A percentile compares a stretch with the other conserved stretches of the same genome.
Conservation (phyloP, 2,797 vertebrate species). For the Eupleurogrammus muticus region DNA sequence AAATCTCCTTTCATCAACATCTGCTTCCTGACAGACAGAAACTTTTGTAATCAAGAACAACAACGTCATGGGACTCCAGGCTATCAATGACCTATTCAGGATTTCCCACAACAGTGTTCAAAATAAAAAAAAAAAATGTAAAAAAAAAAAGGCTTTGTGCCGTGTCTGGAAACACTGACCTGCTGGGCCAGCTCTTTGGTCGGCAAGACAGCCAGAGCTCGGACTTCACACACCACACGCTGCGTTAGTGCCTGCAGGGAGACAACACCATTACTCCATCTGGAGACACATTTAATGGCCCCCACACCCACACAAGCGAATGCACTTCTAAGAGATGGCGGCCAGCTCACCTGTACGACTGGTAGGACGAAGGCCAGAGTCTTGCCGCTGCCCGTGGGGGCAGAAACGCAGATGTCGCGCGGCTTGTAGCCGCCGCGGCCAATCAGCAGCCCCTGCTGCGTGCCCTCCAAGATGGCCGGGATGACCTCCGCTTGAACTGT, state of each 20-base stretch:
- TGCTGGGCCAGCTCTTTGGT: constrained; percentile 98
- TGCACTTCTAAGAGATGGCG: background rate
- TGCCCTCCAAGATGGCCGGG: constrained; percentile 88
- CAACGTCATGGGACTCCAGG: too few species aligned
- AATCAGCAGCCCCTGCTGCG: constrained; percentile 83
- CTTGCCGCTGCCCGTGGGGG: constrained; percentile 97
- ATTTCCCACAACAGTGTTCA: too few species aligned
- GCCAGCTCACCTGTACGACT: constrained; percentile 88
- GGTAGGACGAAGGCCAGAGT: constrained; percentile 95
- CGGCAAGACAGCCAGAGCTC: constrained; percentile 91
- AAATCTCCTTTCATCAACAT: too few species aligned
- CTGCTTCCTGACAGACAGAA: too few species aligned
- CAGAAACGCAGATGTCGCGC: constrained; percentile 93
- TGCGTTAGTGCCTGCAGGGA: constrained; percentile 45
- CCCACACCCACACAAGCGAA: background rate
- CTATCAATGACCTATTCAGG: too few species aligned
- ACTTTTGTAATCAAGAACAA: too few species aligned
- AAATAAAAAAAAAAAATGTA: too few species aligned
- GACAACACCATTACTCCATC: background rate
- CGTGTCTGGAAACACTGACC: constrained; percentile 73
- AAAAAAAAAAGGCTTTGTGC: too few species aligned
- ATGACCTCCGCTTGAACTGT: constrained; percentile 94
- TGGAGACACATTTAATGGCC: background rate
- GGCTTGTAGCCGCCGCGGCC: constrained; percentile 91
- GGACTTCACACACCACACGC: constrained; percentile 89